Base-by-base conservation (phyloP, 1,140 invertebrate genomes). In the Himalopsyche phryganea region DNA sequence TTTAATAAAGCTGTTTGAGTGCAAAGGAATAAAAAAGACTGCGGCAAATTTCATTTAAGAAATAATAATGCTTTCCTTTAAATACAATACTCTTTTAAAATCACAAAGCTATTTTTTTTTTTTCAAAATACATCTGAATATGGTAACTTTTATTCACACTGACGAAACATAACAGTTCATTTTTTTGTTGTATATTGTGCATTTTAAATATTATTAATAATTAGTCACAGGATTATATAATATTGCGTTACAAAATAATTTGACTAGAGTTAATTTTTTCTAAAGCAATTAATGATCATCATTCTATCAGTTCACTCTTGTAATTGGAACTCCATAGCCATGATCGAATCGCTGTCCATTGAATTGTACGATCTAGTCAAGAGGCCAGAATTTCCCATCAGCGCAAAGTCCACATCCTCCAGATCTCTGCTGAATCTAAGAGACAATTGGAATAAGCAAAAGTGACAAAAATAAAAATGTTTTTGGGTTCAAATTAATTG, bases 381-480 rank as follows among this genome's bases (percentile, higher is more conserved):
- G 11, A 65, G 40, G 33, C 59, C 51, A 15, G 63, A 65, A 49
- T 65, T 65, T 23, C 51, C 55, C 63, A 65, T 61, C 11, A 65
- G 17, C 10, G 52, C 54, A 58, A 65, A 61, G 38, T 65, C 63
- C 11, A 58, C 33, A 48, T 65, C 63, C 47, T 61, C 63, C 1
- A 54, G 15, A 33, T 65, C 58, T 51, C 49, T 61, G 13, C 54
- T 41, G 46, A 53, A 53, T 46, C 63, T 65, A 32, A 18, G 60
- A 63, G 32, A 50, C 33, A 58, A 38, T 11, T n/a, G n/a, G n/a
- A n/a, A n/a, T n/a, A n/a, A n/a, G n/a, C n/a, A n/a, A n/a, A n/a
- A n/a, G n/a, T n/a, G n/a, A n/a, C 33, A 35, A 6, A 35, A 6
- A 35, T 7, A 35, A 7, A 35, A 7, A 35, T 35, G 33, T 7